Evolutionary conservation across 2,113 vertebrate genomes (phyloP).

Genomic region (Grammomys dolichurus): DNA sequence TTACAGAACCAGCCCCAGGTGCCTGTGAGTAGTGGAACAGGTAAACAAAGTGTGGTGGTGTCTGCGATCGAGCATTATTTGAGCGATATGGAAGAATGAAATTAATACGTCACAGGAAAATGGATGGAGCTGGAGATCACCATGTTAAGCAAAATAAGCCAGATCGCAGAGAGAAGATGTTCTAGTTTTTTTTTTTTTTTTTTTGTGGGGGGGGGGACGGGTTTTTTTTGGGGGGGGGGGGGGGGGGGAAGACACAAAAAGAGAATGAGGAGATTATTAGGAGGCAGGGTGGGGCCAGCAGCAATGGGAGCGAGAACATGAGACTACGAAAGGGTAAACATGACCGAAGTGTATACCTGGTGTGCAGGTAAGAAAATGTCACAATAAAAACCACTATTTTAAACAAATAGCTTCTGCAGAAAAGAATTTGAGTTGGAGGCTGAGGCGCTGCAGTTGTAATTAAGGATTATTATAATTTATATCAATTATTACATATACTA

Average conservation of each 20-base stretch:
- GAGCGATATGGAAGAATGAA: neutral
- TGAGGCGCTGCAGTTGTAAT: neutral
- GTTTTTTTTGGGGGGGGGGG: too few species aligned
- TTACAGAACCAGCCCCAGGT: neutral
- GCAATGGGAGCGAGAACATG: neutral
- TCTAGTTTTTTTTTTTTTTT: neutral
- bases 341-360: neutral
- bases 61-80: neutral
- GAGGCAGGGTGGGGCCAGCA: neutral
- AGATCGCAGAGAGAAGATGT: neutral
- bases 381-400: neutral
- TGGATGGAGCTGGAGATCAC: neutral
- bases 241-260: too few species aligned
- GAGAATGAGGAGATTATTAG: neutral
- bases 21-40: neutral
- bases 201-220: fast-evolving
- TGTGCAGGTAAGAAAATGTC: neutral
- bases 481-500: neutral
- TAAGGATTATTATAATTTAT: neutral
- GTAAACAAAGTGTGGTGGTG: neutral
- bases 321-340: neutral
- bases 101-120: neutral
- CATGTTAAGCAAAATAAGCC: neutral
- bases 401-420: neutral
- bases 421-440: neutral